Evolutionary conservation across 2,113 vertebrate species (phyloP).

Genomic region (Nyctereutes procyonoides): DNA sequence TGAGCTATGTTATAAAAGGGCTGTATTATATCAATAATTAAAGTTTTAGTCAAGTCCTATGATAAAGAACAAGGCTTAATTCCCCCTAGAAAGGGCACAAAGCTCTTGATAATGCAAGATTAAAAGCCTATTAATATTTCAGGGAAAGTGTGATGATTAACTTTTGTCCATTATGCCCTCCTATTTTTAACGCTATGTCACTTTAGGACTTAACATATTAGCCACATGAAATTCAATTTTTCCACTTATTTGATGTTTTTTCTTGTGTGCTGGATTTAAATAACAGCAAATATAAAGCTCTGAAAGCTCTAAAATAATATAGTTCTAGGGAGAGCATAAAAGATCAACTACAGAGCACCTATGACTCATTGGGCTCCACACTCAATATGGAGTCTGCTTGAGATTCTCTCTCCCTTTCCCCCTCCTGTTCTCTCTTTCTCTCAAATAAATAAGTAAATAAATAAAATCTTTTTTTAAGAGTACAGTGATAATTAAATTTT

Average conservation of each 20-base stretch:
- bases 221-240: neutral
- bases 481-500: neutral
- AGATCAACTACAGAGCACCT: neutral
- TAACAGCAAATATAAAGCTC: neutral
- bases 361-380: neutral
- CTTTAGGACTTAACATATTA: neutral
- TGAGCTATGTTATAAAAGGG: constrained; percentile 73
- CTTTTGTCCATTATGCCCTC: constrained; percentile 24
- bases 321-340: neutral
- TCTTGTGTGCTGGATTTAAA: neutral
- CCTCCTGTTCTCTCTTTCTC: rapidly evolving
- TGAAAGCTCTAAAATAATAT: neutral
- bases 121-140: constrained; percentile 70
- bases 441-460: neutral
- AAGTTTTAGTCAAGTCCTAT: constrained; percentile 68
- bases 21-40: constrained; percentile 79
- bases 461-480: neutral
- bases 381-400: neutral
- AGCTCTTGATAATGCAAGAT: constrained; percentile 70
- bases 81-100: constrained; percentile 62
- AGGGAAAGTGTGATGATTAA: constrained; percentile 43
- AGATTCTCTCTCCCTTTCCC: neutral
- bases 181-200: constrained; percentile 38
- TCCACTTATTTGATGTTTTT: neutral
- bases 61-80: constrained; percentile 61